Evolutionary conservation across 2,888 invertebrate species (phyloP), one percentile per base, ranked within the genome.

Genomic region (Ypsolopha sequella): DNA sequence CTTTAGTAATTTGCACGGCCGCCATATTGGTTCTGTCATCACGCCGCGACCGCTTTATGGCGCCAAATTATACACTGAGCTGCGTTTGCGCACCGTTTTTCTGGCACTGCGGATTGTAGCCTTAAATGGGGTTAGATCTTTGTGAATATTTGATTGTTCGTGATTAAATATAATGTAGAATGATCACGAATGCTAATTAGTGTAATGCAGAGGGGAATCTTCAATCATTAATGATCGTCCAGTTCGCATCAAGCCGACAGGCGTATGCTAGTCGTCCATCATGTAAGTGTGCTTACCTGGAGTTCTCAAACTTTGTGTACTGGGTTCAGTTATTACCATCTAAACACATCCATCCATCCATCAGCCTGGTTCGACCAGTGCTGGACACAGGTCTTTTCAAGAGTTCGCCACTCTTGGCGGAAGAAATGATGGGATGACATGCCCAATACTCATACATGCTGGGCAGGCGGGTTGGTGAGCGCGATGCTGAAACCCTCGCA

Each of bases 21-120:
- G 58, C 55, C 54, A 59, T 62, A 61, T 59, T 65, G 68, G 61
- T 65, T 68, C 76, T 76, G 76, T 77, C 76, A 73, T 78, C 77
- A 73, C 61, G 62, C 56, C 56, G 60, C 56, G 58, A 57, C 60
- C 57, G 61, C 61, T 74, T 77, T 73, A 73, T 70, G 65, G 64
- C 64, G 57, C 60, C 57, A 76, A 77, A 78, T 74, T 73, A 71
- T 65, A 70, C 57, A 61, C 57, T 50, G 53, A 50, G 49, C 36
- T 58, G 63, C 58, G 60, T 62, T 43, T 51, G 51, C 60, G 62
- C 61, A 60, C 66, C 63, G 61, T 61, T 62, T 59, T 66, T 64
- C 67, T 65, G 57, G 61, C 60, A 63, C 60, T 65, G 65, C 53
- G 48, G 52, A 45, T 39, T 38, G 46, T 50, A 36, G 51, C 48